A percentile compares a stretch with the other conserved stretches of the same genome.
Conservation (phyloP, 2,888 invertebrate species). For the Drosophila borborema region DNA sequence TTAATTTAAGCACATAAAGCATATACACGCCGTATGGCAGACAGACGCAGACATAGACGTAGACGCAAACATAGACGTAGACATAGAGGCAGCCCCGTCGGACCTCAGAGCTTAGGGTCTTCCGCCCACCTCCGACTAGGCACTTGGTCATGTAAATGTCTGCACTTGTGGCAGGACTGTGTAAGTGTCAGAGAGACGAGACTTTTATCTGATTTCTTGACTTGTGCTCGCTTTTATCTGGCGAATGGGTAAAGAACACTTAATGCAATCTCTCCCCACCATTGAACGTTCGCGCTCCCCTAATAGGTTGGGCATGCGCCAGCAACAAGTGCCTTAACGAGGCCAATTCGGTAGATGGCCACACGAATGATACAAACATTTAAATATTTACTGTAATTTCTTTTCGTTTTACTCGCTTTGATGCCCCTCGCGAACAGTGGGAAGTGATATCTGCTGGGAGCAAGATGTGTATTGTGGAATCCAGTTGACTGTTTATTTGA, state of each 20-base stretch:
- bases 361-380: conserved; percentile 24
- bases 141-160: conserved; percentile 78
- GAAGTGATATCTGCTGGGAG: background rate
- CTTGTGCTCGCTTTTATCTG: conserved; percentile 65
- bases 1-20: conserved; percentile 79
- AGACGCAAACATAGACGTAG: conserved; percentile 24
- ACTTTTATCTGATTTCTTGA: conserved; percentile 76
- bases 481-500: background rate
- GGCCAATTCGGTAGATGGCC: conserved; percentile 42
- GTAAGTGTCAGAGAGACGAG: conserved; percentile 56
- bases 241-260: conserved; percentile 45
- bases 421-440: background rate
- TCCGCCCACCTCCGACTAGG: conserved; percentile 17
- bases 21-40: conserved; percentile 47
- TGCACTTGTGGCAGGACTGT: conserved; percentile 53
- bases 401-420: background rate
- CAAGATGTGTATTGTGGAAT: background rate
- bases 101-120: conserved; percentile 16
- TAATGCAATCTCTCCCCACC: conserved; percentile 42
- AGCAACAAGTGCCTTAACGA: conserved; percentile 43
- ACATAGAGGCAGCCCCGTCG: conserved; percentile 10
- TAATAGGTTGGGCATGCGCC: background rate
- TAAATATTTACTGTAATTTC: conserved; percentile 12
- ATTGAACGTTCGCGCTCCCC: background rate
- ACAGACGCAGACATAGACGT: conserved; percentile 20